Evolutionary conservation across 23 tunicate species (phyloP).

Genomic region (Clavelina lepadiformis): DNA sequence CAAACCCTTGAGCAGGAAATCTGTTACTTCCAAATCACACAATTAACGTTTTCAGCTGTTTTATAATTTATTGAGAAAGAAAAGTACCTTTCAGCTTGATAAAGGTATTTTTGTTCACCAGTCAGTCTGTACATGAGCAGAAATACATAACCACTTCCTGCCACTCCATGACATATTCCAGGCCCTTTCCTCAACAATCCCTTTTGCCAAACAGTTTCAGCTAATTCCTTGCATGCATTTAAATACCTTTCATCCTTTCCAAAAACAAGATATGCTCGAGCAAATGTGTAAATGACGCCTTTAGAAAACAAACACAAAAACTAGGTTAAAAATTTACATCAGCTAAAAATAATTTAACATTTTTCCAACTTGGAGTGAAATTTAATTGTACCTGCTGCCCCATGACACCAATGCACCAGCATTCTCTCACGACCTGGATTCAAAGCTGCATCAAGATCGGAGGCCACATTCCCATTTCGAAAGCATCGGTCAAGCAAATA

Average conservation of each 20-base stretch:
- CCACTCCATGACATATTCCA: conserved; percentile 90
- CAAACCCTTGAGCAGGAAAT: too few species aligned
- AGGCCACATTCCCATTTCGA: conserved; percentile 46
- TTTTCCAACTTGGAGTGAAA: neutral
- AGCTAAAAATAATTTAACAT: neutral
- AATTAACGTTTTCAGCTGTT: too few species aligned
- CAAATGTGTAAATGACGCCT: conserved; percentile 70
- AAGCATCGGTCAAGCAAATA: conserved; percentile 32
- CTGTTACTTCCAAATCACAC: too few species aligned
- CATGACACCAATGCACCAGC: conserved; percentile 95
- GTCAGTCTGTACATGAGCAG: conserved; percentile 70
- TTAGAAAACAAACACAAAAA: too few species aligned
- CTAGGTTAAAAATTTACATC: neutral
- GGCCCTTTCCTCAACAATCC: conserved; percentile 87
- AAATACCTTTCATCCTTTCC: conserved; percentile 39
- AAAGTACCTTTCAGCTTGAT: conserved; percentile 57
- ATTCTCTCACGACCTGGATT: conserved; percentile 11
- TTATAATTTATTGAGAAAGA: too few species aligned
- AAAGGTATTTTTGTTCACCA: conserved; percentile 64
- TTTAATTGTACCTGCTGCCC: conserved; percentile 57
- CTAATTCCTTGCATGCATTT: conserved; percentile 32
- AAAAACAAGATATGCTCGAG: conserved; percentile 60
- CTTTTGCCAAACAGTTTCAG: conserved; percentile 74
- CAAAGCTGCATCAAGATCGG: conserved; percentile 42
- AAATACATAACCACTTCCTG: conserved; percentile 85